phyloP scores from a whole-genome alignment of 2,888 invertebrate genomes.

The Acheta domesticus region DNA sequence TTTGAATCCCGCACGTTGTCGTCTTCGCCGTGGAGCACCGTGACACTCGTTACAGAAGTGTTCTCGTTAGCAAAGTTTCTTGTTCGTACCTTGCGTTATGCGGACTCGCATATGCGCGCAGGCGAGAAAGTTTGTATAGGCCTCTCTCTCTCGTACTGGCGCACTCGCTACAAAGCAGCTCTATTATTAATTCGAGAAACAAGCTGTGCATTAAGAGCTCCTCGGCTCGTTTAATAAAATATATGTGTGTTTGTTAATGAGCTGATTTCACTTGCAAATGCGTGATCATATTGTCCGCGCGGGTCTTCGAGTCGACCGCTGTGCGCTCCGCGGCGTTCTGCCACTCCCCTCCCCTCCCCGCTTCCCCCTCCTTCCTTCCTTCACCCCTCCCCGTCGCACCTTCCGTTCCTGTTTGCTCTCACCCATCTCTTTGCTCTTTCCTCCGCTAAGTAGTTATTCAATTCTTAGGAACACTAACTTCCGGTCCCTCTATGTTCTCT shows the following conservation, averaged over 20 bases:
- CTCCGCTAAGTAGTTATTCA: too few species aligned
- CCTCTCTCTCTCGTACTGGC: background rate
- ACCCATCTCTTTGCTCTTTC: too few species aligned
- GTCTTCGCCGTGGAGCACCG: background rate
- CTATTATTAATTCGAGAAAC: slow-evolving; percentile 10
- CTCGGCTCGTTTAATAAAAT: slow-evolving; percentile 18
- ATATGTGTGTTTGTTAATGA: slow-evolving; percentile 9
- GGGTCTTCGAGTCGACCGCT: background rate
- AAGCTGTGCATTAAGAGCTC: background rate
- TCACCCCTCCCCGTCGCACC: background rate
- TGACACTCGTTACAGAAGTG: background rate
- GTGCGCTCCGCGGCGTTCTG: background rate
- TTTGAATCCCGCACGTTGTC: background rate
- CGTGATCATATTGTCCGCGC: slow-evolving; percentile 10
- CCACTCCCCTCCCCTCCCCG: too few species aligned
- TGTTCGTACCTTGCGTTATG: background rate
- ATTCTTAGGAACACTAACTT: too few species aligned
- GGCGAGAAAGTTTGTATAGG: background rate
- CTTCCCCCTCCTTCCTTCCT: background rate
- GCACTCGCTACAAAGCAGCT: background rate
- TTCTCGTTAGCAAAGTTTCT: slow-evolving; percentile 1
- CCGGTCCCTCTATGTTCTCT: too few species aligned
- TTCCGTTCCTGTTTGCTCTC: background rate
- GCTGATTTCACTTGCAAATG: background rate
- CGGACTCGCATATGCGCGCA: background rate